Percentiles rank a stretch among this genome's conserved stretches.
These are phyloP conservation scores for Strigamia crassipes DNA, from an alignment of 2,888 invertebrate species.

Conservation along the genomic window DNA sequence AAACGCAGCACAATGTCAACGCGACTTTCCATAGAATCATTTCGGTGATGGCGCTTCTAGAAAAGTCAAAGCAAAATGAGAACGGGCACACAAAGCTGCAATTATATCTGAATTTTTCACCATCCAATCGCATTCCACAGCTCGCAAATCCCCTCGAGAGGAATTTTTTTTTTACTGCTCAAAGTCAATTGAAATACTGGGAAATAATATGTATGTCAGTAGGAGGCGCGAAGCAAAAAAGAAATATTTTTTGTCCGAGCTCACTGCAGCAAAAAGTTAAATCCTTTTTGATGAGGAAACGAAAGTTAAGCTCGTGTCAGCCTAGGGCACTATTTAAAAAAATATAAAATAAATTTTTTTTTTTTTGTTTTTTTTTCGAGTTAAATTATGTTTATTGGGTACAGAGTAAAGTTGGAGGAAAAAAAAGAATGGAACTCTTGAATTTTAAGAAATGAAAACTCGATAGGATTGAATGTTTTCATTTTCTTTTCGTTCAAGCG, in stretches of 20 bases:
- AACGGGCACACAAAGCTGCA: background rate
- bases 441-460: too few species aligned
- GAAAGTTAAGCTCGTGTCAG: background rate
- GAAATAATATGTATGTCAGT: background rate
- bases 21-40: background rate
- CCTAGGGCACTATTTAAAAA: background rate
- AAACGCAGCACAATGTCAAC: background rate
- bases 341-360: background rate
- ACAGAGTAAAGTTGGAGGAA: background rate
- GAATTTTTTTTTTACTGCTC: background rate
- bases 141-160: background rate
- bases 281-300: background rate
- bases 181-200: background rate
- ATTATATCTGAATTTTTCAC: background rate
- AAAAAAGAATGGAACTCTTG: too few species aligned
- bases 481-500: background rate
- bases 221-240: background rate
- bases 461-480: background rate
- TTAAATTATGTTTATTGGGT: background rate
- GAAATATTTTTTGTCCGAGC: background rate
- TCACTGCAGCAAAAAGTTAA: background rate
- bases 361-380: background rate
- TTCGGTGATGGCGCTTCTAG: background rate
- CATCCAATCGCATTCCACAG: background rate
- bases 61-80: background rate